Conservation (phyloP, 2,888 invertebrate species). For the Trissonchulus sp. region DNA sequence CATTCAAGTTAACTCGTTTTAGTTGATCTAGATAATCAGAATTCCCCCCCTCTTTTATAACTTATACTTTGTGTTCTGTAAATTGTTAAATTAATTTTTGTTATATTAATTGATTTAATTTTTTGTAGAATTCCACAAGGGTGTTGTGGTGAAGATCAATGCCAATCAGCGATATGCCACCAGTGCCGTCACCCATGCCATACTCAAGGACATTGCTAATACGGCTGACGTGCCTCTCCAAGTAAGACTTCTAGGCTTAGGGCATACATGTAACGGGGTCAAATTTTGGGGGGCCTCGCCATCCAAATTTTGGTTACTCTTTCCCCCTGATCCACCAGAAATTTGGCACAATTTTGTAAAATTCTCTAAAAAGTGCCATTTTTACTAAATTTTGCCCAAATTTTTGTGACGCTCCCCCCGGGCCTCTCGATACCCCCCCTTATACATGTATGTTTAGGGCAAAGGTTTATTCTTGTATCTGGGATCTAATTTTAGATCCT, state of each 20-base stretch:
- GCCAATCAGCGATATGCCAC: conserved; percentile 58
- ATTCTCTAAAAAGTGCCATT: too few species aligned
- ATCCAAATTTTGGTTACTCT: neutral
- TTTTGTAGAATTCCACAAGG: conserved; percentile 28
- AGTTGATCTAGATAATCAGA: neutral
- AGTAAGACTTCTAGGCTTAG: conserved; percentile 49
- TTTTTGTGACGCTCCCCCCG: too few species aligned
- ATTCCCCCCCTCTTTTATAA: neutral
- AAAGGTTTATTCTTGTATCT: too few species aligned
- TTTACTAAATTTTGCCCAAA: too few species aligned
- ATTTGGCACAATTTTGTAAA: too few species aligned
- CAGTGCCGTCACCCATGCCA: conserved; percentile 55
- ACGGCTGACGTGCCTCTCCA: conserved; percentile 55
- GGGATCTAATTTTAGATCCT: too few species aligned
- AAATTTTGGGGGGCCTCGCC: too few species aligned
- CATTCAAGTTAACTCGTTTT: conserved; percentile 3
- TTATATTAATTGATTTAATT: too few species aligned
- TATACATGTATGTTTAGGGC: too few species aligned
- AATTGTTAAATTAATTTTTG: neutral
- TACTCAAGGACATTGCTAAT: conserved; percentile 55
- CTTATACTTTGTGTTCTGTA: too few species aligned
- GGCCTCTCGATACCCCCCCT: too few species aligned
- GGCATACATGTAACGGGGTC: too few species aligned
- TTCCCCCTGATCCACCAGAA: neutral
- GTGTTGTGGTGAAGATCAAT: conserved; percentile 52